Conservation (phyloP, 2,888 invertebrate species). For the Miltochrista miniata region DNA sequence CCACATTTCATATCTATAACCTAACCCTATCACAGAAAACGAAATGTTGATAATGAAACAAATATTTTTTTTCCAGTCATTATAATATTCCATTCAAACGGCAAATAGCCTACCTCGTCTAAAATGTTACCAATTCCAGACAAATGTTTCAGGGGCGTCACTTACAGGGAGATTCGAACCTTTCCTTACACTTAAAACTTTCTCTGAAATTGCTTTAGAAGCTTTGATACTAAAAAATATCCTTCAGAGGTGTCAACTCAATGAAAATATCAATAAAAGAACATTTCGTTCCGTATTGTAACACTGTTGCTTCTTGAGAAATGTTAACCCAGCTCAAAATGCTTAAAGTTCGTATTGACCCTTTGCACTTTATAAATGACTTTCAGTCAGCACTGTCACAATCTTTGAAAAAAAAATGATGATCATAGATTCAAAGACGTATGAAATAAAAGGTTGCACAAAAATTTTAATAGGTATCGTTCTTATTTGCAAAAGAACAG, state of each 20-base stretch:
- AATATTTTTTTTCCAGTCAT: constrained; percentile 14
- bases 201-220: constrained; percentile 33
- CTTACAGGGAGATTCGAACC: constrained; percentile 27
- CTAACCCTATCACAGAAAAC: no score
- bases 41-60: no score
- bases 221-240: constrained; percentile 36
- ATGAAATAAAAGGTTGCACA: no score
- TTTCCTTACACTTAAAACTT: constrained; percentile 38
- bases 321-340: no score
- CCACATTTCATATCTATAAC: no score
- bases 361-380: no score
- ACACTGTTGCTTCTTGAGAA: not conserved
- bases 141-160: constrained; percentile 33
- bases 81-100: constrained; percentile 22
- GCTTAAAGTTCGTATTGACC: no score
- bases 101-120: constrained; percentile 25
- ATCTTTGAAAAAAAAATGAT: no score
- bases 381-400: no score
- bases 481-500: no score
- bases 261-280: constrained; percentile 30
- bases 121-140: constrained; percentile 33
- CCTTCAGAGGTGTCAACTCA: constrained; percentile 19
- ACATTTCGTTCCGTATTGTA: constrained; percentile 19
- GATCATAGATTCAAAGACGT: no score
- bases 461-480: no score